phyloP scores from a whole-genome alignment of 2,113 vertebrate genomes.

The Anser brachyrhynchus region DNA sequence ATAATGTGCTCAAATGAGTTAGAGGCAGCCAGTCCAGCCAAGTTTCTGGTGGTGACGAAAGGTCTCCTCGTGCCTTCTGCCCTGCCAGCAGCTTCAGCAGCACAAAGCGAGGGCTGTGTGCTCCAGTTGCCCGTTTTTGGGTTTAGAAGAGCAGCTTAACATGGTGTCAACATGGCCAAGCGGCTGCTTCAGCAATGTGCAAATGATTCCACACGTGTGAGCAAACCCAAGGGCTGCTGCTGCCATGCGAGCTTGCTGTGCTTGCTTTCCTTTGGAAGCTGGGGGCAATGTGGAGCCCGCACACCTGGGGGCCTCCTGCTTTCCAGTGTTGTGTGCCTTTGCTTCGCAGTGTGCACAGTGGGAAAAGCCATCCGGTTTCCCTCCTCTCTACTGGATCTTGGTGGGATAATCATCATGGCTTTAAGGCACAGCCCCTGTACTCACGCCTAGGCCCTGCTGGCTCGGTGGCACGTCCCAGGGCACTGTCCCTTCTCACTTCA shows the following conservation, averaged over 20 bases:
- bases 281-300: rapidly evolving
- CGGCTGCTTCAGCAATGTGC: not conserved
- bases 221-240: not conserved
- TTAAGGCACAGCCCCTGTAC: not conserved
- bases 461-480: rapidly evolving
- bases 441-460: rapidly evolving
- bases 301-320: not conserved
- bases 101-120: not conserved
- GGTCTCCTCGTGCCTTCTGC: not conserved
- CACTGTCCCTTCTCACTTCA: not conserved
- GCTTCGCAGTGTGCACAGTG: rapidly evolving
- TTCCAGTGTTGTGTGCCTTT: not conserved
- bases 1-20: conserved; percentile 6
- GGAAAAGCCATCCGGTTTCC: not conserved
- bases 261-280: not conserved
- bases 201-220: not conserved
- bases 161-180: not conserved
- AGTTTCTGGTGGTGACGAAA: conserved; percentile 1
- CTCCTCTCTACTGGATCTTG: not conserved
- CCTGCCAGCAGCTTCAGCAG: conserved; percentile 23
- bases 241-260: not conserved
- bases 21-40: not conserved
- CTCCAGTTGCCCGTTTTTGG: rapidly evolving
- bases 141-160: not conserved
- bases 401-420: not conserved